Evolutionary conservation across 2,797 vertebrate genomes (phyloP).

Genomic region (Antennarius maculatus): DNA sequence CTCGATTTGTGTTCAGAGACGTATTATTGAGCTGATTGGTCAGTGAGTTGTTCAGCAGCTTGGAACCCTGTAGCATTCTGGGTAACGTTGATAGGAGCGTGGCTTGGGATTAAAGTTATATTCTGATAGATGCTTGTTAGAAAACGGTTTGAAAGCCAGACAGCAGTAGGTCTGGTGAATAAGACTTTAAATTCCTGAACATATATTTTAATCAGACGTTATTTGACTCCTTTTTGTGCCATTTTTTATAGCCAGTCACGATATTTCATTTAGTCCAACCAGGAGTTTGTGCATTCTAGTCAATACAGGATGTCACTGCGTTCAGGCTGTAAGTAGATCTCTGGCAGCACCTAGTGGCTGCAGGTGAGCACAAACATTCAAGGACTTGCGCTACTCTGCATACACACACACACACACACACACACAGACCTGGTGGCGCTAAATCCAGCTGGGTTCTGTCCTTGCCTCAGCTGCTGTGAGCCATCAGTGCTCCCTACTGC

Average conservation of each 20-base stretch:
- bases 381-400: slow-evolving; percentile 9
- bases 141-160: slow-evolving; percentile 5
- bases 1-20: slow-evolving; percentile 2
- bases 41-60: slow-evolving; percentile 1
- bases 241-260: background rate
- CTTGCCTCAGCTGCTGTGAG: slow-evolving; percentile 52
- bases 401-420: slow-evolving; percentile 20
- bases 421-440: slow-evolving; percentile 11
- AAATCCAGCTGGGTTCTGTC: slow-evolving; percentile 45
- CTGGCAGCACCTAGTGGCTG: slow-evolving; percentile 95
- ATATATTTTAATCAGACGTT: too few species aligned
- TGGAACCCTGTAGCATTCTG: background rate
- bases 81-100: background rate
- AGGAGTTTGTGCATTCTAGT: background rate
- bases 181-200: background rate
- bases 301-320: background rate
- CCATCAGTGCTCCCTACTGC: slow-evolving; percentile 70
- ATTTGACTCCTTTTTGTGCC: background rate
- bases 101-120: background rate
- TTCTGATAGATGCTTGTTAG: slow-evolving; percentile 1
- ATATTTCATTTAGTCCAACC: background rate
- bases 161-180: background rate
- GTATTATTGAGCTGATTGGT: background rate
- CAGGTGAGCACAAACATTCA: slow-evolving; percentile 71
- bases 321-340: slow-evolving; percentile 81